phyloP scores from a whole-genome alignment of 2,113 vertebrate genomes.

The Solea solea region DNA sequence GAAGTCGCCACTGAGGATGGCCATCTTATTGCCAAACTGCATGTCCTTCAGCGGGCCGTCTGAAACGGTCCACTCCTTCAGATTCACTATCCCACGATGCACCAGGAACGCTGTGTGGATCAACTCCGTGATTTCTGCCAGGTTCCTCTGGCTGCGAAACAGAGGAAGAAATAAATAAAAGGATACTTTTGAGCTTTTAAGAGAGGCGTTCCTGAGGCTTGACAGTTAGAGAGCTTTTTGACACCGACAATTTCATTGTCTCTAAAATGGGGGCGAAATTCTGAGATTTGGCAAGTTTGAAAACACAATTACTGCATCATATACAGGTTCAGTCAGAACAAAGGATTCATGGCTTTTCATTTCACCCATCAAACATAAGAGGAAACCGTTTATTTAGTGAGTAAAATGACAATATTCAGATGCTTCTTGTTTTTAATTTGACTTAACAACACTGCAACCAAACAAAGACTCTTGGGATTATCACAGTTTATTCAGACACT shows the following conservation, averaged over 20 bases:
- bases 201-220: conserved; percentile 6
- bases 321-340: conserved; percentile 17
- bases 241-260: conserved; percentile 45
- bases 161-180: conserved; percentile 12
- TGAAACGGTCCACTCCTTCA: conserved; percentile 89
- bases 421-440: not conserved
- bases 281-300: conserved; percentile 3
- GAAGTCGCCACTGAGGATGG: conserved; percentile 95
- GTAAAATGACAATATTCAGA: conserved; percentile 4
- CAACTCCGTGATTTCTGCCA: conserved; percentile 97
- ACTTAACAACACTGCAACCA: conserved; percentile 2
- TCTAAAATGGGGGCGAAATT: conserved; percentile 11
- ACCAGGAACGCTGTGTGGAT: conserved; percentile 97
- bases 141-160: conserved; percentile 88
- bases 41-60: conserved; percentile 96
- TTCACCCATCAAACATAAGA: not conserved
- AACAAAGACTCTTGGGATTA: conserved; percentile 1
- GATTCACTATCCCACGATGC: conserved; percentile 94
- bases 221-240: conserved; percentile 51
- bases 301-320: conserved; percentile 13
- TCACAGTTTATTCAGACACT: conserved; percentile 1
- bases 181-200: conserved; percentile 28
- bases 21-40: conserved; percentile 99
- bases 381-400: not conserved
- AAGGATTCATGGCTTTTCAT: not conserved